phyloP scores from a whole-genome alignment of 2,888 invertebrate genomes.

The Napeogenes inachia region DNA sequence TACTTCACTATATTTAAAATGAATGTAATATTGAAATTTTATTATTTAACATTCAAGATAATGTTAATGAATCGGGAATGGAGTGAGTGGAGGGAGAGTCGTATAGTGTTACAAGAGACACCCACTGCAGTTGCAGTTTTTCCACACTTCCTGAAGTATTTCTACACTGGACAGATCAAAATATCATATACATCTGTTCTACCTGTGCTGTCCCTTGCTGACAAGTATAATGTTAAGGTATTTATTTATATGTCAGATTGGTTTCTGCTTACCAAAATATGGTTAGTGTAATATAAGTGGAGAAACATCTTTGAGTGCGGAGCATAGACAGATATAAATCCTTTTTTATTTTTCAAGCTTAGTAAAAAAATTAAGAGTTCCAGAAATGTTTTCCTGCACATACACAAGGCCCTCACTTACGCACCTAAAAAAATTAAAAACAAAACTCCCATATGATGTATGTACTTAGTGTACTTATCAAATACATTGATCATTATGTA shows the following conservation, averaged over 20 bases:
- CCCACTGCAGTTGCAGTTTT: constrained; percentile 90
- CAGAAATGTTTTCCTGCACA: no score
- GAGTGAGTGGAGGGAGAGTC: constrained; percentile 92
- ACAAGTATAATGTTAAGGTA: constrained; percentile 95
- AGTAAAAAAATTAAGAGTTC: no score
- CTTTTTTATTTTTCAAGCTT: no score
- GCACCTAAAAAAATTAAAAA: no score
- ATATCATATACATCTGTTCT: constrained; percentile 90
- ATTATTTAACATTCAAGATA: constrained; percentile 68
- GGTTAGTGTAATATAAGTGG: no score
- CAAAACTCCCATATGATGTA: no score
- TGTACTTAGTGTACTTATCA: background rate
- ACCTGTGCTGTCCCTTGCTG: constrained; percentile 92
- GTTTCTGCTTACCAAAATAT: no score
- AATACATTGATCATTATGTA: background rate
- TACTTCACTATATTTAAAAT: no score
- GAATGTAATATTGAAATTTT: no score
- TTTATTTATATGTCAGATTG: constrained; percentile 25
- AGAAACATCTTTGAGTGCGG: no score
- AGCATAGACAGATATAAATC: no score
- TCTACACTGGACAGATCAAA: constrained; percentile 93
- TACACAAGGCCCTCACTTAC: no score
- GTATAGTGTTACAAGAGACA: constrained; percentile 90
- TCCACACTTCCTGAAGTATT: constrained; percentile 90
- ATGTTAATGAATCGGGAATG: constrained; percentile 97